Evolutionary conservation across 2,113 vertebrate species (phyloP).

Genomic region (Microcebus ravelobensis): DNA sequence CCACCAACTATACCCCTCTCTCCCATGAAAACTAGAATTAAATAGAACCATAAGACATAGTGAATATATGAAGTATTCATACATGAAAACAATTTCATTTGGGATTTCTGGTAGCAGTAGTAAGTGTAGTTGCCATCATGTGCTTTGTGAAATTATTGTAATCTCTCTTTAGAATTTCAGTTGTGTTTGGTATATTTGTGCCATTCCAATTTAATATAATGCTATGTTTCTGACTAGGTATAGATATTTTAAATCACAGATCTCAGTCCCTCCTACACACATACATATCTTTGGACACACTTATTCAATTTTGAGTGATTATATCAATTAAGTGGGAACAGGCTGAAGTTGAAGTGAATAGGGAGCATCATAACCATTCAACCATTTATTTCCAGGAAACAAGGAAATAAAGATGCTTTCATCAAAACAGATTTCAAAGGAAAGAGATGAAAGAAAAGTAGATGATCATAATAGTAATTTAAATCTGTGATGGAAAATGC

Average conservation of each 20-base stretch:
- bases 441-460: constrained; percentile 46
- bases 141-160: constrained; percentile 3
- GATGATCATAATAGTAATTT: not conserved
- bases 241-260: constrained; percentile 46
- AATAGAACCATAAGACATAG: not conserved
- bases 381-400: constrained; percentile 48
- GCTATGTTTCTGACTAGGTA: not conserved
- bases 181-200: constrained; percentile 35
- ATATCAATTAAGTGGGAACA: constrained; percentile 56
- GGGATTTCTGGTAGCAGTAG: not conserved
- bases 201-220: constrained; percentile 28
- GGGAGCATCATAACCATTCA: not conserved
- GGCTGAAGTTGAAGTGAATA: constrained; percentile 44
- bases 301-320: constrained; percentile 31
- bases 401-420: constrained; percentile 38
- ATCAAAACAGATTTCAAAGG: constrained; percentile 37
- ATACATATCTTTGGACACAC: constrained; percentile 28
- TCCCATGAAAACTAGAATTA: not conserved
- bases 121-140: not conserved
- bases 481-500: not conserved
- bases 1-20: not conserved
- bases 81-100: not conserved
- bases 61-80: not conserved
- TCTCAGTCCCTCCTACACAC: not conserved
- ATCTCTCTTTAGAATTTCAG: constrained; percentile 35